A percentile compares a stretch with the other conserved stretches of the same genome.
Conservation (phyloP, 2,797 vertebrate species). For the Chloroceryle amazona region DNA sequence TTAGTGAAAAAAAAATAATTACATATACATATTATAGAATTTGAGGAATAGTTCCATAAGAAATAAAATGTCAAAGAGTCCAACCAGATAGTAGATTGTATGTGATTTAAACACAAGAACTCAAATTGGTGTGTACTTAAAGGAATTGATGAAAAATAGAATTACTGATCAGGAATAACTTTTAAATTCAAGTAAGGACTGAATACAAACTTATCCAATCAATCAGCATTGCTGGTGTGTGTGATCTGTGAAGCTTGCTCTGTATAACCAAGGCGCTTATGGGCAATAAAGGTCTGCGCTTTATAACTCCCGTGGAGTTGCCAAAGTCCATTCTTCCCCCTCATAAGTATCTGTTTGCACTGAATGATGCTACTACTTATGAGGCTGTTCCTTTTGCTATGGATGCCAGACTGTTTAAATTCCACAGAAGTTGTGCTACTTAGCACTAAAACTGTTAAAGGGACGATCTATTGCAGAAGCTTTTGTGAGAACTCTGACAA, state of each 20-base stretch:
- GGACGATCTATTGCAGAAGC: background rate
- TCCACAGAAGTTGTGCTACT: background rate
- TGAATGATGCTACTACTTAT: background rate
- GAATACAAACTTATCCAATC: background rate
- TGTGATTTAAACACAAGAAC: background rate
- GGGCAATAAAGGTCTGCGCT: too few species aligned
- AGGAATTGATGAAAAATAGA: background rate
- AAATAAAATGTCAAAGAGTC: background rate
- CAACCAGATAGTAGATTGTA: background rate
- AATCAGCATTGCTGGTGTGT: too few species aligned
- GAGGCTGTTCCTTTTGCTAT: background rate
- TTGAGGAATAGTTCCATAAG: background rate
- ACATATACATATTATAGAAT: rapidly evolving
- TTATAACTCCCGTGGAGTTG: too few species aligned
- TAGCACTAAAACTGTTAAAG: background rate
- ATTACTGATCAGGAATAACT: background rate
- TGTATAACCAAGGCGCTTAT: too few species aligned
- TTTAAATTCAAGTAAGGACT: background rate
- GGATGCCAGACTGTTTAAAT: background rate
- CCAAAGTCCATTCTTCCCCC: too few species aligned
- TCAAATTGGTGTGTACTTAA: background rate
- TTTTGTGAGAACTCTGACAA: background rate
- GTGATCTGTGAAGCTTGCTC: too few species aligned
- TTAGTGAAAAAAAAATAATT: background rate
- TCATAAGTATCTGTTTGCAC: background rate